Evolutionary conservation across 2,888 invertebrate species (phyloP).

Genomic region (Xylota segnis): DNA sequence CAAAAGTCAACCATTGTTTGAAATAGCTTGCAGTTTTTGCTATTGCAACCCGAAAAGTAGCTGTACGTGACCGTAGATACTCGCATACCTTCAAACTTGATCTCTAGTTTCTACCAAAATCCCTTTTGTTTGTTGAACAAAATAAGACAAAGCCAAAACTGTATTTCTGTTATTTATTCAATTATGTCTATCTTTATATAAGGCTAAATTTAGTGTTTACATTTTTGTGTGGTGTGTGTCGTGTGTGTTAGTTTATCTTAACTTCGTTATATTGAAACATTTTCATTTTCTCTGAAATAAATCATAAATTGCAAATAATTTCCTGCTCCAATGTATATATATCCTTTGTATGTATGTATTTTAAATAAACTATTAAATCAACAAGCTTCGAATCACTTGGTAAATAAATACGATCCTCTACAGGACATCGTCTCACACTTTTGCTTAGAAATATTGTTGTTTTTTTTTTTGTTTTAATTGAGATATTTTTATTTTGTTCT

Average conservation of each 20-base stretch:
- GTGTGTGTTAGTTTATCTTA: neutral
- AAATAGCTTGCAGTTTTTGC: no score
- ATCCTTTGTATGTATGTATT: slow-evolving; percentile 28
- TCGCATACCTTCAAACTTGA: no score
- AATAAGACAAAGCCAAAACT: neutral
- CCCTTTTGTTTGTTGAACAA: neutral
- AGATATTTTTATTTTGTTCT: slow-evolving; percentile 44
- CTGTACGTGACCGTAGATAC: no score
- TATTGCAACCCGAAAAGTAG: no score
- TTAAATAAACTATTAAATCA: slow-evolving; percentile 32
- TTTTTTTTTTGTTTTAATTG: no score
- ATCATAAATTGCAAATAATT: slow-evolving; percentile 49
- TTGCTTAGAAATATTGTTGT: slow-evolving; percentile 47
- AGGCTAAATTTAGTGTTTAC: slow-evolving; percentile 74
- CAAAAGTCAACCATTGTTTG: no score
- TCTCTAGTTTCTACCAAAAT: no score
- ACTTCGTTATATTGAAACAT: slow-evolving; percentile 52
- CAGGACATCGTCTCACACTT: neutral
- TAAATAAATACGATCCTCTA: slow-evolving; percentile 28
- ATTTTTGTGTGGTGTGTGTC: slow-evolving; percentile 31
- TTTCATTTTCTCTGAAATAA: slow-evolving; percentile 15
- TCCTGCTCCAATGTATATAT: slow-evolving; percentile 16
- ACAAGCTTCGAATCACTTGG: slow-evolving; percentile 46
- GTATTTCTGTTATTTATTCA: slow-evolving; percentile 65
- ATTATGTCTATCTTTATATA: slow-evolving; percentile 70